Conservation (phyloP, 35 echinoderm and acorn worm genomes). For the Holothuria glaberrima region DNA sequence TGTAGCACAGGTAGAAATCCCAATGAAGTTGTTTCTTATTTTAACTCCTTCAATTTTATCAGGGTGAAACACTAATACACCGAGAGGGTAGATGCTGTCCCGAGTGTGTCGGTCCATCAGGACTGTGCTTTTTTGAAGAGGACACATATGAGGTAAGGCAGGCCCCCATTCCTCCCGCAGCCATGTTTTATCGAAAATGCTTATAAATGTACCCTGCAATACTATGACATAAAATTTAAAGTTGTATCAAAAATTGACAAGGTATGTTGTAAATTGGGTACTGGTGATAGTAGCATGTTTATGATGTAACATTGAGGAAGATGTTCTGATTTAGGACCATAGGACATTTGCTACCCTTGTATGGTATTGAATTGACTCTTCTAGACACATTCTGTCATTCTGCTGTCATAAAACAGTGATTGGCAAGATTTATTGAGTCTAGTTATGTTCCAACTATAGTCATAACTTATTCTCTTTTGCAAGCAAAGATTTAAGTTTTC, state of each 20-base stretch:
- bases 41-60: slow-evolving; percentile 6
- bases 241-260: too few species aligned
- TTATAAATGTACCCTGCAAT: too few species aligned
- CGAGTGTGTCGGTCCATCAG: slow-evolving; percentile 73
- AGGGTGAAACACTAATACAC: slow-evolving; percentile 87
- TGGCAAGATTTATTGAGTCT: neutral
- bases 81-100: slow-evolving; percentile 88
- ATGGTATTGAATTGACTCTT: too few species aligned
- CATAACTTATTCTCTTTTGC: neutral
- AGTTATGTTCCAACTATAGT: neutral
- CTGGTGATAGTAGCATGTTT: too few species aligned
- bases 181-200: too few species aligned
- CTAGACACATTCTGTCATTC: too few species aligned
- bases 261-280: too few species aligned
- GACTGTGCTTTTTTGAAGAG: slow-evolving; percentile 75
- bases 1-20: neutral
- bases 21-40: neutral
- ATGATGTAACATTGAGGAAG: too few species aligned
- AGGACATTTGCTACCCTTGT: too few species aligned
- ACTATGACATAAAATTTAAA: too few species aligned
- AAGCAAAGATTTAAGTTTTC: neutral
- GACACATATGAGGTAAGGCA: slow-evolving; percentile 81
- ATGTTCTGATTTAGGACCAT: too few species aligned
- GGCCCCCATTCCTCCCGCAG: too few species aligned
- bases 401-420: neutral